phyloP scores from a whole-genome alignment of 1,140 invertebrate species.

The Epicauta chinensis region DNA sequence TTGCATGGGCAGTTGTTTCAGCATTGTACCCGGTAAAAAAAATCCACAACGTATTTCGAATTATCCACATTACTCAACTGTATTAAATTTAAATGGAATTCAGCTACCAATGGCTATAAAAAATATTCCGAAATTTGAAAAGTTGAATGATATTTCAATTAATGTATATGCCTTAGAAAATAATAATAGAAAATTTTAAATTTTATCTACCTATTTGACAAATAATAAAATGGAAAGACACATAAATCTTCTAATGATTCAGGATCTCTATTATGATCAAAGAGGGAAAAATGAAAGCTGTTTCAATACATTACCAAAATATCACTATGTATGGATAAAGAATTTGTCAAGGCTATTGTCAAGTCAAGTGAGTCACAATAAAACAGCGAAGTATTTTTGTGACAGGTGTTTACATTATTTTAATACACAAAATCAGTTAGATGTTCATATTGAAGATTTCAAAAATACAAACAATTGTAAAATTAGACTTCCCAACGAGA shows the following conservation, averaged over 20 bases:
- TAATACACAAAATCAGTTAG: conserved; percentile 20
- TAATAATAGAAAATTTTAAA: conserved; percentile 5
- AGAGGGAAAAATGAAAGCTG: background rate
- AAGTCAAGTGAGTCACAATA: conserved; percentile 26
- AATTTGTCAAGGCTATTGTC: conserved; percentile 30
- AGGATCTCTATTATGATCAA: conserved; percentile 25
- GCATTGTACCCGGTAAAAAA: conserved; percentile 23
- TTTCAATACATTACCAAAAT: conserved; percentile 9
- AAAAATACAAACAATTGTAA: conserved; percentile 11
- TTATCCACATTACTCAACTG: conserved; percentile 18
- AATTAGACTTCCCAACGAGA: background rate
- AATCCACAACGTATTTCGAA: conserved; percentile 12
- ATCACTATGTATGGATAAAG: conserved; percentile 36
- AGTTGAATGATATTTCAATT: conserved; percentile 20
- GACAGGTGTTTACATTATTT: conserved; percentile 34
- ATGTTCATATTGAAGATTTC: conserved; percentile 22
- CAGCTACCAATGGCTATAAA: conserved; percentile 25
- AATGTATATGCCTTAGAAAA: conserved; percentile 27
- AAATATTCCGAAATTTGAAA: conserved; percentile 28
- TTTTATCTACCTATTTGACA: conserved; percentile 20
- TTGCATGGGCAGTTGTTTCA: conserved; percentile 36
- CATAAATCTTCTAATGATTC: conserved; percentile 29
- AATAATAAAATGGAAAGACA: conserved; percentile 24
- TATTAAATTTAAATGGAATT: conserved; percentile 31
- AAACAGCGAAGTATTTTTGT: conserved; percentile 30